Conservation (phyloP, 2,888 invertebrate species). For the Thereva unica region DNA sequence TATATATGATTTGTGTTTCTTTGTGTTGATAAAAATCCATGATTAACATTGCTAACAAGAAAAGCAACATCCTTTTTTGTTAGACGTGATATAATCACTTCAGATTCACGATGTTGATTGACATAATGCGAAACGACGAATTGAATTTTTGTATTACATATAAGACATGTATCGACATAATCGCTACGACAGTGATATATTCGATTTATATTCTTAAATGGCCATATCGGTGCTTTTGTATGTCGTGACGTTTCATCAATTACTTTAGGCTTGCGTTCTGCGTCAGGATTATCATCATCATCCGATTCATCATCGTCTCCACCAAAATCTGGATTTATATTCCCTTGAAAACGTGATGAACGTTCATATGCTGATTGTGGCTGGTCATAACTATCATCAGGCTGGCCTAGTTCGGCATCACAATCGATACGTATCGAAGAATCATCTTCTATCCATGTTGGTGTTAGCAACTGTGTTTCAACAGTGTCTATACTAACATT, state of each 20-base stretch:
- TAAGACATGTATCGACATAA: conserved; percentile 43
- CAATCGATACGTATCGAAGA: background rate
- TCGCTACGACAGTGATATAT: conserved; percentile 38
- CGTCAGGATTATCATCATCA: conserved; percentile 39
- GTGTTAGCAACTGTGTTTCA: conserved; percentile 43
- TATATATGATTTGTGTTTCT: conserved; percentile 28
- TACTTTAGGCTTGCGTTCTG: conserved; percentile 10
- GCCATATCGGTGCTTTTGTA: background rate
- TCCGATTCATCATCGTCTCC: background rate
- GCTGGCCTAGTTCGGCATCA: background rate
- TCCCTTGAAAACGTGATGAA: background rate
- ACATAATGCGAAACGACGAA: conserved; percentile 44
- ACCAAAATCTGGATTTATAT: background rate
- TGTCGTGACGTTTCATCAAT: background rate
- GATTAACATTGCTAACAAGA: conserved; percentile 25
- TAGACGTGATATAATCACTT: conserved; percentile 34
- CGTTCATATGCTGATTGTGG: background rate
- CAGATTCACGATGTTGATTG: conserved; percentile 35
- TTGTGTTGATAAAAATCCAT: conserved; percentile 24
- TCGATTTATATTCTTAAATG: conserved; percentile 22
- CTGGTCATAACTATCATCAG: background rate
- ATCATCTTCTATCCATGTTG: conserved; percentile 46
- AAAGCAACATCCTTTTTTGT: conserved; percentile 29
- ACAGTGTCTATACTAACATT: conserved; percentile 12
- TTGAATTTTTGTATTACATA: conserved; percentile 45